Conservation (phyloP, 1,140 invertebrate species). For the Tetragonula clypearis region DNA sequence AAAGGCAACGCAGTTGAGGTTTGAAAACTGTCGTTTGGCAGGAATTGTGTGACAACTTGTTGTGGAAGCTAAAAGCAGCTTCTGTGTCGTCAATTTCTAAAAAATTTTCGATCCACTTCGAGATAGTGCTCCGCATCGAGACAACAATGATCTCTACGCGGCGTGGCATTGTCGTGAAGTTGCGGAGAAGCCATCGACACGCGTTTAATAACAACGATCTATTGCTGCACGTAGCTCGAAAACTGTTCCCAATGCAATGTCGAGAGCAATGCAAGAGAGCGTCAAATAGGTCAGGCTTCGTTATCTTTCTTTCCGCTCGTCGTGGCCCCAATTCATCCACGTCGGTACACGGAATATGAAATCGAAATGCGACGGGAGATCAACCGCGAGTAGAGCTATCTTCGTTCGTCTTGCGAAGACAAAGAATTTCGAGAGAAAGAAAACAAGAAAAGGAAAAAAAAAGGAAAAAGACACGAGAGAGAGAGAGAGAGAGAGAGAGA, state of each 20-base stretch:
- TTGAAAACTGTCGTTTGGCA: too few relatives aligned
- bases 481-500: background rate
- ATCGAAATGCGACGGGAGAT: background rate
- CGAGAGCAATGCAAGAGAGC: constrained; percentile 1
- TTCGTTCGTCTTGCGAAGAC: too few relatives aligned
- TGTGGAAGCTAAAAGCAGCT: too few relatives aligned
- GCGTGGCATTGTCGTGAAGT: background rate
- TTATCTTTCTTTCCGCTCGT: background rate
- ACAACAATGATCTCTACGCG: too few relatives aligned
- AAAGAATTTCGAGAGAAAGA: background rate
- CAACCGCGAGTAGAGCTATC: background rate
- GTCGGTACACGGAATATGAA: background rate
- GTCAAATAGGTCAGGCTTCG: constrained; percentile 18
- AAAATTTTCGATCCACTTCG: too few relatives aligned
- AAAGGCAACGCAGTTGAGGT: too few relatives aligned
- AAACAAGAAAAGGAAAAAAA: background rate
- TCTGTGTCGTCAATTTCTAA: too few relatives aligned
- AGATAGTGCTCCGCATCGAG: too few relatives aligned
- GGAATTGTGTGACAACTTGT: too few relatives aligned
- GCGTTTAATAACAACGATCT: background rate
- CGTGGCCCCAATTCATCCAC: background rate
- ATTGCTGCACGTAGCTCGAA: background rate
- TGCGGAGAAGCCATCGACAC: background rate
- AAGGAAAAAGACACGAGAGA: background rate
- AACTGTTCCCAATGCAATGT: background rate